These are phyloP conservation scores for Stramonita haemastoma DNA, from an alignment of 2,888 invertebrate species.

Conservation along the genomic window DNA sequence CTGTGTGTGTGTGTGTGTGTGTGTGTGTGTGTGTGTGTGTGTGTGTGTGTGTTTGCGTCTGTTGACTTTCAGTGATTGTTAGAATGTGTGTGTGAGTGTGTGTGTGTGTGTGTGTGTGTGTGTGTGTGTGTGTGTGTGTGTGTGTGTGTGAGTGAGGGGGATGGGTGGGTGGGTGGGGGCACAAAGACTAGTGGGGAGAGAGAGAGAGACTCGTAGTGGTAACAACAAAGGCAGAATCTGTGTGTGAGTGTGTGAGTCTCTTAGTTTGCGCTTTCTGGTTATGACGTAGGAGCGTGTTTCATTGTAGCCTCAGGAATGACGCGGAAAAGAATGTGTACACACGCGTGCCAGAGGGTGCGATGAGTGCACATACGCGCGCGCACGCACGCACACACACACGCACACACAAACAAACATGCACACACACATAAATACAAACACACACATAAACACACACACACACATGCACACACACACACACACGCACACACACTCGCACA, in stretches of 20 bases:
- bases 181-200: not conserved
- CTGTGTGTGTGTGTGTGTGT: slow-evolving; percentile 13
- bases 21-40: not conserved
- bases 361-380: not conserved
- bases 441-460: not conserved
- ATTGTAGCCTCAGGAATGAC: too few species aligned
- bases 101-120: not conserved
- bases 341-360: not conserved
- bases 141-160: not conserved
- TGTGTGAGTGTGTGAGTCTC: too few species aligned
- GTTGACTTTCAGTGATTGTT: not conserved
- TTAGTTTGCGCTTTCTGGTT: too few species aligned
- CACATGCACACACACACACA: too few species aligned
- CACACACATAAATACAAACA: not conserved
- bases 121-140: not conserved
- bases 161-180: not conserved
- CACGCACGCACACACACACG: not conserved
- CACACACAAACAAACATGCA: not conserved
- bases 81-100: not conserved
- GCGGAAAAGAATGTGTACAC: too few species aligned
- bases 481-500: too few species aligned
- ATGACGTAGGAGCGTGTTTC: too few species aligned
- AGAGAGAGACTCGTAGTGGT: too few species aligned
- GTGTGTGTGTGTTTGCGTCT: not conserved
- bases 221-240: too few species aligned